These are phyloP conservation scores for Corbicula japonica DNA, from an alignment of 2,888 invertebrate genomes.

Conservation along the genomic window DNA sequence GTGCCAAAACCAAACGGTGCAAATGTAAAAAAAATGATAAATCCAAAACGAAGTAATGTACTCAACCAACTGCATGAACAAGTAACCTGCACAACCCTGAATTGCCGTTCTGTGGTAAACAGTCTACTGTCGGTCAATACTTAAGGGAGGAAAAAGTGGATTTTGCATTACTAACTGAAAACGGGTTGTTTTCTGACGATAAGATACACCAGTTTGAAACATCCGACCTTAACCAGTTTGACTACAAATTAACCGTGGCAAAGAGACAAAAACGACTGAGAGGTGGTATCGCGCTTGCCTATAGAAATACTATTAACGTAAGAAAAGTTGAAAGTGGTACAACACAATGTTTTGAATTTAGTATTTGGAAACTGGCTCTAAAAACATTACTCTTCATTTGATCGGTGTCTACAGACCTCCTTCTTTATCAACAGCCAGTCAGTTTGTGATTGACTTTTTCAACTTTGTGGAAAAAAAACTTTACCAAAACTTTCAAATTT, in stretches of 20 bases:
- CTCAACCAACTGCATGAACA: no score
- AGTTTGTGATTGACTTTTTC: constrained; percentile 23
- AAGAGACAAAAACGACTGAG: constrained; percentile 32
- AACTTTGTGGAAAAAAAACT: constrained; percentile 8
- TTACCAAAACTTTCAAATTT: no score
- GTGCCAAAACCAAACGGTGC: no score
- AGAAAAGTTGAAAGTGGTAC: no score
- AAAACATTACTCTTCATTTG: constrained; percentile 6
- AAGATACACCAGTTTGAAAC: constrained; percentile 46
- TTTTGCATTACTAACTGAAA: constrained; percentile 30
- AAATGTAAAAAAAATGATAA: no score
- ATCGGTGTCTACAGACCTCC: constrained; percentile 34
- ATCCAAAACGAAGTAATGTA: no score
- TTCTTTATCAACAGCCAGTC: neutral
- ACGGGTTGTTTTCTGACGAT: constrained; percentile 48
- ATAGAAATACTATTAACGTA: constrained; percentile 8
- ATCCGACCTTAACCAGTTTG: constrained; percentile 42
- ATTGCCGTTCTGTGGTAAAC: constrained; percentile 27
- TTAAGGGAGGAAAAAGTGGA: constrained; percentile 29
- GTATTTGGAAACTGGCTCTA: no score
- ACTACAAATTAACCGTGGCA: constrained; percentile 30
- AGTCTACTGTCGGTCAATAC: constrained; percentile 24
- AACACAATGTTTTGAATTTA: no score
- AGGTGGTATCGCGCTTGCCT: constrained; percentile 17
- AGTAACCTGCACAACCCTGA: constrained; percentile 9